Evolutionary conservation across 2,113 vertebrate genomes (phyloP).

Genomic region (Solea senegalensis): DNA sequence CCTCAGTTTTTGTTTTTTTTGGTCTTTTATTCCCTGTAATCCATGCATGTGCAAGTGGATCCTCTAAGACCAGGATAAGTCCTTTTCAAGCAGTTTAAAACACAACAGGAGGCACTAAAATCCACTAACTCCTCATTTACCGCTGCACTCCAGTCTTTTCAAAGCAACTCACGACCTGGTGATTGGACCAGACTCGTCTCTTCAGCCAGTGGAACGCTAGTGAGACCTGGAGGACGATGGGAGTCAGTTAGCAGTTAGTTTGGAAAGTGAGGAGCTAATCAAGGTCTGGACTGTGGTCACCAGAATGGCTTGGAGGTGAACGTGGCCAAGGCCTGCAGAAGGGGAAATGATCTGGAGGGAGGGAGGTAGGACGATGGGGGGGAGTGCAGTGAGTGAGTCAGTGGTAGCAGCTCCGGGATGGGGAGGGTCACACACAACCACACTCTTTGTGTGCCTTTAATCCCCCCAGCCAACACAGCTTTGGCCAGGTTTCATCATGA

Average conservation of each 20-base stretch:
- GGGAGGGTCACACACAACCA: slow-evolving; percentile 82
- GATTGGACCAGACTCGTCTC: slow-evolving; percentile 20
- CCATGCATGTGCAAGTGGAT: slow-evolving; percentile 76
- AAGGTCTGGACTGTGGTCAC: slow-evolving; percentile 37
- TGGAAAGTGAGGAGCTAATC: slow-evolving; percentile 21
- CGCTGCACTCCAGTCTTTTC: slow-evolving; percentile 37
- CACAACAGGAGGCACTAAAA: slow-evolving; percentile 64
- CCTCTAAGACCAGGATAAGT: slow-evolving; percentile 71
- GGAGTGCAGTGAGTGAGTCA: slow-evolving; percentile 44
- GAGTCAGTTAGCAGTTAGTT: slow-evolving; percentile 9
- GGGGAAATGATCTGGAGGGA: slow-evolving; percentile 52
- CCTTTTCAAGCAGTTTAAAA: slow-evolving; percentile 69
- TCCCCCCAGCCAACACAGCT: slow-evolving; percentile 87
- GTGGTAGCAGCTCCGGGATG: slow-evolving; percentile 63
- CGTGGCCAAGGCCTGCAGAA: slow-evolving; percentile 43
- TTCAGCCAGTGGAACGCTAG: not conserved
- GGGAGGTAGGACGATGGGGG: not conserved
- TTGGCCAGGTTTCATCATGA: slow-evolving; percentile 87
- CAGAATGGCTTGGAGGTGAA: slow-evolving; percentile 49
- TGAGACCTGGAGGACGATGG: slow-evolving; percentile 19
- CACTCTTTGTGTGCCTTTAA: slow-evolving; percentile 85
- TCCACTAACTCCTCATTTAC: slow-evolving; percentile 62
- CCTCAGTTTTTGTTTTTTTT: slow-evolving; percentile 43
- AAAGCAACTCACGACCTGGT: slow-evolving; percentile 23
- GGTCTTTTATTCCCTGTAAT: slow-evolving; percentile 74